Evolutionary conservation across 2,113 vertebrate species (phyloP), one percentile per base, ranked within the genome.

Genomic region (Ranitomeya imitator): DNA sequence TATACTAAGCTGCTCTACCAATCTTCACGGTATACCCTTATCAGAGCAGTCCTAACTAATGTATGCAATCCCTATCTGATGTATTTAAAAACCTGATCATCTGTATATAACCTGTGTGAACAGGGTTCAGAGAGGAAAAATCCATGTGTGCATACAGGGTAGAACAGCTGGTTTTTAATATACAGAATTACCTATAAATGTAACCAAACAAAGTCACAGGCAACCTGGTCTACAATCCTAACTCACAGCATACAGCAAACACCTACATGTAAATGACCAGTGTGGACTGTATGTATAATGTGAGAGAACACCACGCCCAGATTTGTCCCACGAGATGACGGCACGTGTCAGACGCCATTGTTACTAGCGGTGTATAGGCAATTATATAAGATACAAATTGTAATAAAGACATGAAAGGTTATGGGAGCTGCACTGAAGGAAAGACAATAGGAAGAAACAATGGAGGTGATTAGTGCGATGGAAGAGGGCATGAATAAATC

Each of bases 401-500:
- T 13, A 63, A 51, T 83, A 84, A 84, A 10, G 23, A 21, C 55
- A 71, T 21, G 13, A 55, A 23, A 7, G 2, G 37, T 67, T 69
- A 52, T 26, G 55, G 51, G 63, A 71, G 45, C 37, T 23, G 63
- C 54, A 84, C 45, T 10, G 67, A 83, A 23, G 61, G 45, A 13
- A 83, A 69, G 8, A 83, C 12, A 69, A 15, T 16, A n/a, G 63
- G 19, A 11, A 69, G 14, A 26, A n/a, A 67, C 81, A 83, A 69
- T 67, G 21, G 21, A 52, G 65, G 31, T 19, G 11, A 83, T 14
- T 37, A 54, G n/a, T 8, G 15, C 6, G 45, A 76, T 51, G 57
- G 26, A 52, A 77, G 54, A 61, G 52, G 61, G 19, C 9, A 86
- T 65, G 59, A 86, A 86, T 86, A 65, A 79, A 67, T 79, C 74